Base-by-base conservation (phyloP, 2,113 vertebrate species). In the Coptodon rendalli region DNA sequence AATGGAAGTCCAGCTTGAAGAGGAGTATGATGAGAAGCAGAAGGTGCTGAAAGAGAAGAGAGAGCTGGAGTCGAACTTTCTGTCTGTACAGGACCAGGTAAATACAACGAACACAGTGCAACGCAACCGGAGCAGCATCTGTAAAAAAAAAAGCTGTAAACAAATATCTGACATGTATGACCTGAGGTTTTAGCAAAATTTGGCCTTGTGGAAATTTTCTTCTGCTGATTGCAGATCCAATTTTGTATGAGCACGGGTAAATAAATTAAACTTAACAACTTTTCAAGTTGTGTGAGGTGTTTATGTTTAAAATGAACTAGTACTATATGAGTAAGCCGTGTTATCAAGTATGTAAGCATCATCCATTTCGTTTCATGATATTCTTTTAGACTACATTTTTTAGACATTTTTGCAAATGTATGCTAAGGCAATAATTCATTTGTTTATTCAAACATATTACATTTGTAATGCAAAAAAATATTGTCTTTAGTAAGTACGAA, bases 21-120 rank as follows among this genome's bases (percentile, higher is more conserved):
- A 99, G 80, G 98, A 99, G 79, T 99, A 99, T 0, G 98, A 99
- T 76, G 98, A 99, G 56, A 99, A 99, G 91, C 98, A 99, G 96
- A 99, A 99, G 96, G 98, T 98, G 48, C 96, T 99, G 53, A 97
- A 97, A 31, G 98, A 99, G 92, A 98, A 97, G 92, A 96, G 98
- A 81, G 98, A 99, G 34, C 94, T 99, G 94, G 98, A 99, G 93
- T 95, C 95, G 79, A 98, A 98, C 90, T 96, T 99, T 36, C 89
- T 97, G 3, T 91, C 96, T 0, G 96, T 97, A 66, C 98, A 97
- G 0, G 98, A 99, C 89, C 97, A 98, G 97, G 98, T 99, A 95
- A 81, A 12, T 7, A 27, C 54, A 16, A 0, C 1, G 4, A 10
- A 43, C 48, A 87, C 16, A 1, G 61, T 16, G 13, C 27, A 16